Conservation (phyloP, 2,888 invertebrate genomes). For the Platerodrilus igneus region DNA sequence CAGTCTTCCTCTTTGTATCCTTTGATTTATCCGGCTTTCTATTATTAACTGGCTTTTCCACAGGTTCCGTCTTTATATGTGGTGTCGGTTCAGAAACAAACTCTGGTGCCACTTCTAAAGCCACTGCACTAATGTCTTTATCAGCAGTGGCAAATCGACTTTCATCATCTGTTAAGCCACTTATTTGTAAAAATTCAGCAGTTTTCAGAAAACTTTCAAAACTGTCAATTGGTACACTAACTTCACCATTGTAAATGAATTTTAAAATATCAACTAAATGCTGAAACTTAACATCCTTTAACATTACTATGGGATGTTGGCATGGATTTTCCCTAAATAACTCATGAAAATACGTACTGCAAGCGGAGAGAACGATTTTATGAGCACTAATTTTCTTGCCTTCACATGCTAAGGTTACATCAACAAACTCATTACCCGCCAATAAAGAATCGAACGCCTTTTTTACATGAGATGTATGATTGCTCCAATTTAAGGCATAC, state of each 20-base stretch:
- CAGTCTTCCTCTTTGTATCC: too few relatives aligned
- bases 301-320: conserved; percentile 63
- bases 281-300: conserved; percentile 61
- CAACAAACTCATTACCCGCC: conserved; percentile 66
- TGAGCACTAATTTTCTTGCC: conserved; percentile 80
- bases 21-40: too few relatives aligned
- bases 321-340: conserved; percentile 60
- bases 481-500: conserved; percentile 84
- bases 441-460: conserved; percentile 73
- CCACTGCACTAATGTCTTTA: too few relatives aligned
- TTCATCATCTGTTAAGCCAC: conserved; percentile 48
- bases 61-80: too few relatives aligned
- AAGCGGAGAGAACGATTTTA: conserved; percentile 79
- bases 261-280: conserved; percentile 61
- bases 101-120: too few relatives aligned
- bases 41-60: too few relatives aligned
- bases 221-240: conserved; percentile 61
- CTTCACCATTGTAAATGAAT: conserved; percentile 68
- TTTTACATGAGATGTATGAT: conserved; percentile 75
- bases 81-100: too few relatives aligned
- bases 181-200: conserved; percentile 60
- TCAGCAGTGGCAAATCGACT: conserved; percentile 1
- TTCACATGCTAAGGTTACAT: conserved; percentile 82
- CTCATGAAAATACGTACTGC: conserved; percentile 68
- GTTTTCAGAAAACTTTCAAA: conserved; percentile 60